Percentiles rank a stretch among this genome's conserved stretches.
Conservation (phyloP, 2,113 vertebrate genomes). For the Heterochromis multidens region DNA sequence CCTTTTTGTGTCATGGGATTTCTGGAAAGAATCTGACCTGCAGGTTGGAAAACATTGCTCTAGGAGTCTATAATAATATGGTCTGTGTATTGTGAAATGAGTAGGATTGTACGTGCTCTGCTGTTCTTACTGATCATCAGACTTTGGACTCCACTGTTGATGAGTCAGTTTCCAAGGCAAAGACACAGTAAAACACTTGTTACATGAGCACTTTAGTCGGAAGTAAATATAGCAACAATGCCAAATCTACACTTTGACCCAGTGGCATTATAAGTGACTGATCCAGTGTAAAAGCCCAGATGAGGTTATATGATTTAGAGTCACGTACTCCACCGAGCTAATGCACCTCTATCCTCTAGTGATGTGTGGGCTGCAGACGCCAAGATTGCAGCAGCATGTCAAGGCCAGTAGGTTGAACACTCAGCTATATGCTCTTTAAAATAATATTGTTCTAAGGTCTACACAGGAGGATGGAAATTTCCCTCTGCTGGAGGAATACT, state of each 20-base stretch:
- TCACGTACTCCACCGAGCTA: neutral
- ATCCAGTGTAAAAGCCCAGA: neutral
- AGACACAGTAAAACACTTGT: constrained; percentile 18
- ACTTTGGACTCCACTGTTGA: constrained; percentile 51
- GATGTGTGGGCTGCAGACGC: constrained; percentile 34
- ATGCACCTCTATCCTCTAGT: neutral
- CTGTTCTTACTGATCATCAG: constrained; percentile 39
- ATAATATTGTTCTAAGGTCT: constrained; percentile 68
- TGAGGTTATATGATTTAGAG: neutral
- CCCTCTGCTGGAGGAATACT: constrained; percentile 43
- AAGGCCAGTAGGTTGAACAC: constrained; percentile 52
- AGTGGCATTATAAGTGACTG: neutral
- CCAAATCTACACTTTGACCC: constrained; percentile 46
- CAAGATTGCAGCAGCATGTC: constrained; percentile 27
- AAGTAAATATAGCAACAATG: constrained; percentile 36
- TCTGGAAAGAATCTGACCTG: constrained; percentile 12
- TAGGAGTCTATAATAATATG: neutral
- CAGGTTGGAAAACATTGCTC: constrained; percentile 2
- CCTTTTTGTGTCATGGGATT: neutral
- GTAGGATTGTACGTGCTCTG: constrained; percentile 4
- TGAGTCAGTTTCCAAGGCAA: constrained; percentile 48
- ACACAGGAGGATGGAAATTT: constrained; percentile 53
- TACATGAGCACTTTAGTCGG: neutral
- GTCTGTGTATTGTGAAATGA: constrained; percentile 11
- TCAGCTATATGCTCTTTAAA: constrained; percentile 61